Percentiles rank a stretch among this genome's conserved stretches.
These are phyloP conservation scores for Endotricha flammealis DNA, from an alignment of 2,888 invertebrate genomes.

Conservation along the genomic window DNA sequence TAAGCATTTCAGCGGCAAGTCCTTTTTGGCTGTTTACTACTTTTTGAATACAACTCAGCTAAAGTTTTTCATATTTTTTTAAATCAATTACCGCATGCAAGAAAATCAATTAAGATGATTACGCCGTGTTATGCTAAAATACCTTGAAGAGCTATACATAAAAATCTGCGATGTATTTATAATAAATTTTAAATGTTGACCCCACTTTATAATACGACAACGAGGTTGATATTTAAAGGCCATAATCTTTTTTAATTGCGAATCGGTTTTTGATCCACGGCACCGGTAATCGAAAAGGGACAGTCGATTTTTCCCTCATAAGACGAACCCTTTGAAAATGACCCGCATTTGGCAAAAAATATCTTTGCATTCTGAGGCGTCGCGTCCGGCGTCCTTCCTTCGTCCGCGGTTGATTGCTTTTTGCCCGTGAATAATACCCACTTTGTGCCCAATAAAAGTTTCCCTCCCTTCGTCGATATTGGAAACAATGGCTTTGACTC, in stretches of 20 bases:
- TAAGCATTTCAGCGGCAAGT: background rate
- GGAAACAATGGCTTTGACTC: conserved; percentile 74
- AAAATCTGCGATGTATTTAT: too few relatives aligned
- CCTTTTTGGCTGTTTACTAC: too few relatives aligned
- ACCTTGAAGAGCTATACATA: too few relatives aligned
- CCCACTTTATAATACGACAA: too few relatives aligned
- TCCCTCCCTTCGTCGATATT: conserved; percentile 61
- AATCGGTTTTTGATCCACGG: conserved; percentile 52
- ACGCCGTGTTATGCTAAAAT: too few relatives aligned
- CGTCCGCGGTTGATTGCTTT: conserved; percentile 61
- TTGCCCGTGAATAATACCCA: conserved; percentile 70
- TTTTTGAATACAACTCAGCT: too few relatives aligned
- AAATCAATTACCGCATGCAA: too few relatives aligned
- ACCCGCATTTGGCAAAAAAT: conserved; percentile 67
- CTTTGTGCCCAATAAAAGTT: conserved; percentile 75
- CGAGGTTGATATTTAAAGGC: conserved; percentile 32
- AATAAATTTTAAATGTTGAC: too few relatives aligned
- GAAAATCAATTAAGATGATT: too few relatives aligned
- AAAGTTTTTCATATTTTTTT: too few relatives aligned
- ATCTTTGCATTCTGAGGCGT: conserved; percentile 71
- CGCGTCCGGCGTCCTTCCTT: conserved; percentile 56
- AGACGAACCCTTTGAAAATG: conserved; percentile 70
- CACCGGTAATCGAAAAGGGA: conserved; percentile 67
- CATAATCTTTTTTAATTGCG: conserved; percentile 64
- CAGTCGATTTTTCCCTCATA: conserved; percentile 57